phyloP scores from a whole-genome alignment of 1,140 invertebrate genomes.

The Drosophila nannoptera region DNA sequence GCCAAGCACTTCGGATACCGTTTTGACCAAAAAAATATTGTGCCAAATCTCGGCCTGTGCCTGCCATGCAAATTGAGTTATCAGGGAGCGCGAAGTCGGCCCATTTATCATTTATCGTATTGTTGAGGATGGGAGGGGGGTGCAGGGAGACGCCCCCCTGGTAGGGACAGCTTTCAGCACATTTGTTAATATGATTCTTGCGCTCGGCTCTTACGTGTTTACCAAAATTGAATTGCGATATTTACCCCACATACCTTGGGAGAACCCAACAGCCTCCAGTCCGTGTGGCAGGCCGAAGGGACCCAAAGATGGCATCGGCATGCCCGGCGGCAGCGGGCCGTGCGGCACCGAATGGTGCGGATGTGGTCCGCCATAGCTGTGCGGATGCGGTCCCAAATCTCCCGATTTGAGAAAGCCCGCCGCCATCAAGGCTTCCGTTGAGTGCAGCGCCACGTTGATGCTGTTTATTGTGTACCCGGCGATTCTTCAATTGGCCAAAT shows the following conservation, averaged over 20 bases:
- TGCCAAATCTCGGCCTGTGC: conserved; percentile 19
- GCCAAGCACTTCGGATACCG: not conserved
- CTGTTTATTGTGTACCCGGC: conserved; percentile 43
- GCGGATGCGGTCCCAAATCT: conserved; percentile 77
- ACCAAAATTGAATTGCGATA: conserved; percentile 78
- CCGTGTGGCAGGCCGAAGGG: conserved; percentile 80
- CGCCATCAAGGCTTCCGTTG: conserved; percentile 79
- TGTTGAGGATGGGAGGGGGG: too few species aligned
- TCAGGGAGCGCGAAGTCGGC: conserved; percentile 6
- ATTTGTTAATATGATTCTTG: conserved; percentile 33
- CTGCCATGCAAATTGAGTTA: conserved; percentile 39
- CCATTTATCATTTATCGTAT: conserved; percentile 30
- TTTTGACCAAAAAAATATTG: not conserved
- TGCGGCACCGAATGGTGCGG: conserved; percentile 78
- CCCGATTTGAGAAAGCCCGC: conserved; percentile 78
- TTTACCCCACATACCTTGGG: conserved; percentile 81
- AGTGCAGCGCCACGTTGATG: conserved; percentile 78
- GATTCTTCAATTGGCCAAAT: conserved; percentile 15
- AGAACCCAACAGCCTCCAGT: conserved; percentile 80
- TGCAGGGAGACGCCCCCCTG: not conserved
- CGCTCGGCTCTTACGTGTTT: conserved; percentile 16
- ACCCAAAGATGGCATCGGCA: conserved; percentile 79
- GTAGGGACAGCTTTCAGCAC: conserved; percentile 54
- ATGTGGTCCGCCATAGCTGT: conserved; percentile 78
- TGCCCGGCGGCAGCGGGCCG: conserved; percentile 77